Evolutionary conservation across 2,113 vertebrate species (phyloP).

Genomic region (Nipponia nippon): DNA sequence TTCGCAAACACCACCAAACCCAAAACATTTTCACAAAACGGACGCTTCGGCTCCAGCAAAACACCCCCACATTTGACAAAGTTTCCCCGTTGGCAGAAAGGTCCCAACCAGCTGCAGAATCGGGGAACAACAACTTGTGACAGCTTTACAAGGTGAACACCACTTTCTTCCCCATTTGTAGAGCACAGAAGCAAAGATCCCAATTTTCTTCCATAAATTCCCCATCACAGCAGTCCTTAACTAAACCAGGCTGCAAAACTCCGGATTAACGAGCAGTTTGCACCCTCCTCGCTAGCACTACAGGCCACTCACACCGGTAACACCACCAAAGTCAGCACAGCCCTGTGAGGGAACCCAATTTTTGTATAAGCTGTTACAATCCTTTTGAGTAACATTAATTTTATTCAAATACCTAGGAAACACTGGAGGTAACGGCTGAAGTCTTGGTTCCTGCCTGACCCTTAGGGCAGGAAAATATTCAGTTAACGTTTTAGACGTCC

Average conservation of each 20-base stretch:
- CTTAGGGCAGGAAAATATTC: background rate
- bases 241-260: background rate
- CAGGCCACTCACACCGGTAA: background rate
- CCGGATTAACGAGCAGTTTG: background rate
- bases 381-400: background rate
- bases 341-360: background rate
- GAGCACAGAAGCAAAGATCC: background rate
- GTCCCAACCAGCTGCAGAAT: background rate
- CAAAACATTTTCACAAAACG: background rate
- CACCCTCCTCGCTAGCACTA: background rate
- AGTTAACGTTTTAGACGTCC: background rate
- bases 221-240: background rate
- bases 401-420: background rate
- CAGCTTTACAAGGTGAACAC: background rate
- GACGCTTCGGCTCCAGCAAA: background rate
- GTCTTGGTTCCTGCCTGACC: background rate
- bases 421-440: background rate
- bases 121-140: no score
- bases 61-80: background rate
- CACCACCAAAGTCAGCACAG: background rate
- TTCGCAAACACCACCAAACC: background rate
- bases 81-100: accelerated
- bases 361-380: background rate
- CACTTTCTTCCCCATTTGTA: background rate
- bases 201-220: background rate